phyloP scores from a whole-genome alignment of 1,140 invertebrate species.

The Brachystomella parvula region DNA sequence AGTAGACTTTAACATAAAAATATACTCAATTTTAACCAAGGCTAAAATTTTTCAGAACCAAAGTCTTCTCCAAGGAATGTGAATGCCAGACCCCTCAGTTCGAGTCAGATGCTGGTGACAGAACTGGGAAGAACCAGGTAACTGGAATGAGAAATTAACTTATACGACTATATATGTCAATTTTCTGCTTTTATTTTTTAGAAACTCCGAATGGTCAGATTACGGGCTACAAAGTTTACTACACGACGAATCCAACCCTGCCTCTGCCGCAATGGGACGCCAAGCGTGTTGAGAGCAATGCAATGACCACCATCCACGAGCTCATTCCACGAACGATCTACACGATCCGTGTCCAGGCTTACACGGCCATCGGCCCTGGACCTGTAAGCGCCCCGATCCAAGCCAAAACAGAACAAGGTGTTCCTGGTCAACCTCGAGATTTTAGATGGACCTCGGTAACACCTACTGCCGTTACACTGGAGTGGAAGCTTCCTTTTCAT shows the following conservation, averaged over 20 bases:
- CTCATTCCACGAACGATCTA: conserved; percentile 80
- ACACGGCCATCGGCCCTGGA: conserved; percentile 74
- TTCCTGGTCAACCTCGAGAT: conserved; percentile 75
- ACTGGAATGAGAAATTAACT: too few relatives aligned
- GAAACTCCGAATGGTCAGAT: conserved; percentile 95
- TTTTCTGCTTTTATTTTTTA: not conserved
- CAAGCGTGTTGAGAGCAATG: conserved; percentile 85
- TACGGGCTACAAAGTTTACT: conserved; percentile 97
- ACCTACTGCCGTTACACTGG: conserved; percentile 67
- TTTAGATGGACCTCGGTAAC: conserved; percentile 71
- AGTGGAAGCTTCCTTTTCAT: conserved; percentile 82
- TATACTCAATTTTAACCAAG: not conserved
- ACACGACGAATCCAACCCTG: conserved; percentile 77
- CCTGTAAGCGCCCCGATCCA: conserved; percentile 83
- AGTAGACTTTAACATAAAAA: too few relatives aligned
- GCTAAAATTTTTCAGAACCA: conserved; percentile 60
- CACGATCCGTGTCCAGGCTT: conserved; percentile 82
- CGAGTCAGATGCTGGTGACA: conserved; percentile 89
- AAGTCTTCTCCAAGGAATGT: conserved; percentile 89
- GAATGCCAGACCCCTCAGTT: conserved; percentile 81
- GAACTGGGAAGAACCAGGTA: conserved; percentile 85
- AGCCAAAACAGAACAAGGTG: conserved; percentile 93
- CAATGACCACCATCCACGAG: conserved; percentile 85
- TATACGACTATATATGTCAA: too few relatives aligned
- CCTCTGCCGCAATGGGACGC: conserved; percentile 82